Evolutionary conservation across 2,888 invertebrate genomes (phyloP), one percentile per base, ranked within the genome.

Genomic region (Ypsolopha scabrella): DNA sequence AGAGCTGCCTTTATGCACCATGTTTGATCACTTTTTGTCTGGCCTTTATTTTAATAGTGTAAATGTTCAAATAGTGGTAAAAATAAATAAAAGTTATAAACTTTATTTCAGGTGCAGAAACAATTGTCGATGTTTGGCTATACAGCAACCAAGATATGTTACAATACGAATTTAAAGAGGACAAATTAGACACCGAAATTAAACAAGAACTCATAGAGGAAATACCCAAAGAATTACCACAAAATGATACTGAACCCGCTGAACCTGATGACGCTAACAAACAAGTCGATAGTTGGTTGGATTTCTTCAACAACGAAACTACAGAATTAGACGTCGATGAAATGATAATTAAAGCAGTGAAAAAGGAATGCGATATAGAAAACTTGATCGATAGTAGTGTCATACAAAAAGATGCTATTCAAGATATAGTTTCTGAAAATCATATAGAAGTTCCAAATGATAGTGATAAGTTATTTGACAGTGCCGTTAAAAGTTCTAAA

Each of bases 51-150:
- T 24, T 24, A 2, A 24, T 24, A 3, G 24, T 24, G 24, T 24
- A 24, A 4, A 24, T 24, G 4, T 3, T 24, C 24, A 24, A 24
- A 3, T 3, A 24, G 24, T 37, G 10, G 24, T 34, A 6, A 36
- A 47, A 4, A 10, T 11, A 41, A n/a, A n/a, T n/a, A n/a, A n/a
- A n/a, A n/a, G n/a, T n/a, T n/a, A n/a, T n/a, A n/a, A n/a, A n/a
- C 39, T 33, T 39, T 11, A 62, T 64, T 83, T 10, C 73, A 91
- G 94, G 95, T 43, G 91, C 93, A 9, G 96, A 96, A 81, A 96
- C 95, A 0, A 69, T 92, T 8, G 89, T 93, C 0, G 93, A 94
- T 61, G 88, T 94, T 6, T 93, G 92, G 91, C 60, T 92, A 0
- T 88, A 90, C 62, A 82, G 83, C 38, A 81, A 83, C 0, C 72